Evolutionary conservation across 64 coral and sea anemone species (phyloP).

Genomic region (Pocillopora verrucosa): DNA sequence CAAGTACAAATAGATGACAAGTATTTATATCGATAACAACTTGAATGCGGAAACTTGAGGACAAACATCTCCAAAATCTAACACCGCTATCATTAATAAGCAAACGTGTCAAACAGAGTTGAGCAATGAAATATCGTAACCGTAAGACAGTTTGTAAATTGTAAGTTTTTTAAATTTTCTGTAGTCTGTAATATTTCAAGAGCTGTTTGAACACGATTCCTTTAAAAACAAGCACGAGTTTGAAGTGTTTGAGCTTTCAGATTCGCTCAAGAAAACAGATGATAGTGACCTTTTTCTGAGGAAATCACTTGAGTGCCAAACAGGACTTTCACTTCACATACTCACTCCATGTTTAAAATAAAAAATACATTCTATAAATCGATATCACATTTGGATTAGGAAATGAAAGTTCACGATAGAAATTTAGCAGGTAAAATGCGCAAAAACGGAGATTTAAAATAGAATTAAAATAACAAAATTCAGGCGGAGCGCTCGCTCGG

Average conservation of each 20-base stretch:
- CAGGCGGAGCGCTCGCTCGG: neutral
- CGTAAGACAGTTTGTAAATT: too few relatives aligned
- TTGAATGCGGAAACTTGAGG: neutral
- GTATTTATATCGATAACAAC: neutral
- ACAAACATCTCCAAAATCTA: neutral
- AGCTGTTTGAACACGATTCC: too few relatives aligned
- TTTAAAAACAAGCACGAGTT: too few relatives aligned
- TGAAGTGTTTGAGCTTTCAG: too few relatives aligned
- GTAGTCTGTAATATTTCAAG: too few relatives aligned
- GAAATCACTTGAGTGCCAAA: neutral
- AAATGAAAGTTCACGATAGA: neutral
- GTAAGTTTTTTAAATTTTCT: too few relatives aligned
- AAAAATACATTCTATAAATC: neutral
- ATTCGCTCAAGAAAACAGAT: neutral
- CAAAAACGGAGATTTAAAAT: neutral
- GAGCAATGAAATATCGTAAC: too few relatives aligned
- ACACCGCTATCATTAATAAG: neutral
- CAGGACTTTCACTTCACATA: neutral
- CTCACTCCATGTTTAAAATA: neutral
- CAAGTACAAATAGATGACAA: neutral
- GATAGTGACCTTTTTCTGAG: neutral
- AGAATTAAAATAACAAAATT: slow-evolving; percentile 1
- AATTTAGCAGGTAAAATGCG: neutral
- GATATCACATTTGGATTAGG: neutral
- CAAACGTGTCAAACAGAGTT: neutral